phyloP scores from a whole-genome alignment of 1,140 invertebrate genomes.

The Drosophila parvula region DNA sequence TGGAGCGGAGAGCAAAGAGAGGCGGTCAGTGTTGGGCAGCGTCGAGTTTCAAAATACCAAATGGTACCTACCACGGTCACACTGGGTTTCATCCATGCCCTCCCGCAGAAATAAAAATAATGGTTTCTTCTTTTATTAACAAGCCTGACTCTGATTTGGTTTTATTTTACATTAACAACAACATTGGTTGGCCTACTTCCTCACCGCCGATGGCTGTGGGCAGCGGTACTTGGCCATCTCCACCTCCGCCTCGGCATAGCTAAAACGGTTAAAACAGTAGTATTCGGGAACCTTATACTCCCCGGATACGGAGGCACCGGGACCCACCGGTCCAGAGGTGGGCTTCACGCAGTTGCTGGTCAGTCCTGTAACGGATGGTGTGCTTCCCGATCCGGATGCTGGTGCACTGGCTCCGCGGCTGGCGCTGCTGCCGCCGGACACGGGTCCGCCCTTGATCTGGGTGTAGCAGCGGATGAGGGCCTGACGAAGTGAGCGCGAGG shows the following conservation, averaged over 20 bases:
- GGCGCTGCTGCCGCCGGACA: conserved; percentile 23
- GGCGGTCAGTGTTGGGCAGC: conserved; percentile 17
- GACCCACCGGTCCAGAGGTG: conserved; percentile 87
- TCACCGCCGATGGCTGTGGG: conserved; percentile 87
- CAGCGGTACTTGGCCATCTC: conserved; percentile 92
- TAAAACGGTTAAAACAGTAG: conserved; percentile 91
- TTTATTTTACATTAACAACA: conserved; percentile 38
- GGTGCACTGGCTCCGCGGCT: conserved; percentile 15
- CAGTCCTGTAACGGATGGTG: conserved; percentile 86
- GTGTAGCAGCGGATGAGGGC: conserved; percentile 64
- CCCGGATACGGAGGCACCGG: conserved; percentile 89
- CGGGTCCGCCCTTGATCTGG: conserved; percentile 57
- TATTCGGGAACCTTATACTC: conserved; percentile 95
- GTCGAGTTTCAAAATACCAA: conserved; percentile 14
- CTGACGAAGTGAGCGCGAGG: conserved; percentile 28
- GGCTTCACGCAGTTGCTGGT: conserved; percentile 87
- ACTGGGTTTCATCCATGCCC: background rate
- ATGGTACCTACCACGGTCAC: background rate
- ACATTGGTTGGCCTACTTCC: conserved; percentile 48
- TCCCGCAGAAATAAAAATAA: background rate
- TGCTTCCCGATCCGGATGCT: conserved; percentile 4
- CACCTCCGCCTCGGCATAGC: conserved; percentile 93
- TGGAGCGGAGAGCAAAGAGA: conserved; percentile 52
- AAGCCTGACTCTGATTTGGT: conserved; percentile 33
- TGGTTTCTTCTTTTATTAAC: conserved; percentile 26